These are phyloP conservation scores for Trichomycterus rosablanca DNA, from an alignment of 2,113 vertebrate genomes.

Conservation along the genomic window DNA sequence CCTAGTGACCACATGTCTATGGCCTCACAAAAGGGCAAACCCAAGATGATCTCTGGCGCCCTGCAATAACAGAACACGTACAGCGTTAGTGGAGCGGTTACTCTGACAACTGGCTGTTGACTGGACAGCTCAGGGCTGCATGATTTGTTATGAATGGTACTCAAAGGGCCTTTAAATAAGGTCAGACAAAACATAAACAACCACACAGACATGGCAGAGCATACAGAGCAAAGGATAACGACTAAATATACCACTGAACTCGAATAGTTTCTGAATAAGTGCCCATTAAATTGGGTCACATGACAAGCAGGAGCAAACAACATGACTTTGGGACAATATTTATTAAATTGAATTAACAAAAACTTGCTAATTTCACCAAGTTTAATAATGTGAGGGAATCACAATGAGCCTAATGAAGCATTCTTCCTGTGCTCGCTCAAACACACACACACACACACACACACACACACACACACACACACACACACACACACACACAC, in stretches of 20 bases:
- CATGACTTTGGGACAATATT: no score
- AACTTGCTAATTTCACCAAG: not conserved
- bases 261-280: no score
- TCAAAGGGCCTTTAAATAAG: not conserved
- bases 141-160: not conserved
- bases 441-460: no score
- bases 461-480: no score
- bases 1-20: conserved; percentile 99
- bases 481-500: no score
- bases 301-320: no score
- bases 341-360: no score
- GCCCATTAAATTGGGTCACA: no score
- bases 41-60: conserved; percentile 98
- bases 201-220: not conserved
- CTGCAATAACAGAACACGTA: conserved; percentile 62
- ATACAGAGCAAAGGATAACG: not conserved
- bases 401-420: not conserved
- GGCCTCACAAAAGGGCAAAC: conserved; percentile 95
- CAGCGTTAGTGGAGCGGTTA: conserved; percentile 16
- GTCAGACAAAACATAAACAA: not conserved
- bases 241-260: no score
- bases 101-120: conserved; percentile 27
- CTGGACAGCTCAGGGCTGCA: not conserved
- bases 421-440: conserved; percentile 14
- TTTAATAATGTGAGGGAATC: not conserved